Evolutionary conservation across 2,113 vertebrate species (phyloP).

Genomic region (Cyprinodon variegatus): DNA sequence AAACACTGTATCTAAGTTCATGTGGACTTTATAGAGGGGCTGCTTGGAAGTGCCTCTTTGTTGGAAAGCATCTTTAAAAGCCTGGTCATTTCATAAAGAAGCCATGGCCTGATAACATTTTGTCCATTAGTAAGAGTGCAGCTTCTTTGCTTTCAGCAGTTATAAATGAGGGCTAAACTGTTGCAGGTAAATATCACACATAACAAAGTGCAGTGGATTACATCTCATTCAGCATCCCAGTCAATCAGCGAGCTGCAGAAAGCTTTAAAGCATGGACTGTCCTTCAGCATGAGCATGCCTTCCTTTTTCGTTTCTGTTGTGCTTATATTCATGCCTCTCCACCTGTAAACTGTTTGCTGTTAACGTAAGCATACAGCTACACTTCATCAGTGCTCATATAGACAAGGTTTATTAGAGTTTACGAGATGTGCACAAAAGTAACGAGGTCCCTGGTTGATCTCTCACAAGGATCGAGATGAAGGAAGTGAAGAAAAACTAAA

Average conservation of each 20-base stretch:
- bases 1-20: not conserved
- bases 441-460: conserved; percentile 64
- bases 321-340: conserved; percentile 4
- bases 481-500: conserved; percentile 72
- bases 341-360: conserved; percentile 2
- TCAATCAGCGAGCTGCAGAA: not conserved
- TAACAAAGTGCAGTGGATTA: not conserved
- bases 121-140: not conserved
- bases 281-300: not conserved
- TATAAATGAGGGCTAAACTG: not conserved
- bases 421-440: conserved; percentile 52
- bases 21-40: not conserved
- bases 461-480: conserved; percentile 60
- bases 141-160: conserved; percentile 6
- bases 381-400: conserved; percentile 25
- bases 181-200: not conserved
- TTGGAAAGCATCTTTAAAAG: not conserved
- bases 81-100: conserved; percentile 4
- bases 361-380: conserved; percentile 3
- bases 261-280: not conserved
- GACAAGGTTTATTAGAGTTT: conserved; percentile 24
- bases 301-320: conserved; percentile 5
- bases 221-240: not conserved
- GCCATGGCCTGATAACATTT: not conserved
- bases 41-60: not conserved